phyloP scores from a whole-genome alignment of 2,888 invertebrate genomes.

The Dioctria linearis region DNA sequence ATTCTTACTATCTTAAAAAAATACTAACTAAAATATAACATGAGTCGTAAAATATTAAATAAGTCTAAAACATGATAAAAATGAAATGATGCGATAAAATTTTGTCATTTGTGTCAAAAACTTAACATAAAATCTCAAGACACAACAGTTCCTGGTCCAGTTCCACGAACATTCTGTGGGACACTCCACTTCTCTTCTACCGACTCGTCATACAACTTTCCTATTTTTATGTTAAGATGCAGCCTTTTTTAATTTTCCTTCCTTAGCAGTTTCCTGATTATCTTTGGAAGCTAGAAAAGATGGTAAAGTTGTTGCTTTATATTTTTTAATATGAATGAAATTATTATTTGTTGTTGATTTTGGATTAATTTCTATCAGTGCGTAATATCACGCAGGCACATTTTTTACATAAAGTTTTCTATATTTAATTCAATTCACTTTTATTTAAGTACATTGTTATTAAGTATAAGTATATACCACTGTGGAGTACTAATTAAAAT shows the following conservation, averaged over 20 bases:
- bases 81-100: slow-evolving; percentile 40
- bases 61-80: slow-evolving; percentile 38
- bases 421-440: no score
- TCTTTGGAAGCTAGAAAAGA: slow-evolving; percentile 63
- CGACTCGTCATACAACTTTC: background rate
- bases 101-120: slow-evolving; percentile 59
- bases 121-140: slow-evolving; percentile 67
- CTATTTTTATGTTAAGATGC: slow-evolving; percentile 61
- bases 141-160: slow-evolving; percentile 72
- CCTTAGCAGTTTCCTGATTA: slow-evolving; percentile 61
- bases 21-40: slow-evolving; percentile 33
- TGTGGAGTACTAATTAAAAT: no score
- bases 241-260: slow-evolving; percentile 56
- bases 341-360: no score
- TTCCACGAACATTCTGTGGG: slow-evolving; percentile 67
- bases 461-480: no score
- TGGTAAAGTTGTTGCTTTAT: no score
- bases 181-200: background rate
- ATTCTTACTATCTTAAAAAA: slow-evolving; percentile 16
- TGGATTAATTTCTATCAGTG: no score
- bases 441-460: no score
- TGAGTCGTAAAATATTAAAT: slow-evolving; percentile 41
- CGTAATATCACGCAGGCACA: no score
- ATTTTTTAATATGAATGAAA: no score
- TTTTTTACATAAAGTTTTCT: no score